Evolutionary conservation across 2,797 vertebrate species (phyloP).

Genomic region (Myotis myotis): DNA sequence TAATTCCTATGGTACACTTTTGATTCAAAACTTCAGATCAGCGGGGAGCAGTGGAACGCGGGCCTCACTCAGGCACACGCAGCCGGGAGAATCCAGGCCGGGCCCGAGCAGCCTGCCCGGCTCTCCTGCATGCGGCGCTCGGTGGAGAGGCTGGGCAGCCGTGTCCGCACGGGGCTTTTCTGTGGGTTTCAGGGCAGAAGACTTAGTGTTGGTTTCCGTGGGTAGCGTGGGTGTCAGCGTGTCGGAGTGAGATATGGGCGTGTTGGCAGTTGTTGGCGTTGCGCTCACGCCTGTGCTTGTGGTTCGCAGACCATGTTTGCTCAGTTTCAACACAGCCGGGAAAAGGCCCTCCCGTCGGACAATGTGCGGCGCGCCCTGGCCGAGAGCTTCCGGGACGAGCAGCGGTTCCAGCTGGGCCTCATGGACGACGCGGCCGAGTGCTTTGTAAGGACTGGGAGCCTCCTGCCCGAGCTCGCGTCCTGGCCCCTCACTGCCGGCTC

Average conservation of each 20-base stretch:
- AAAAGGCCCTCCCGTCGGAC: slow-evolving; percentile 96
- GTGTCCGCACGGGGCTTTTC: not conserved
- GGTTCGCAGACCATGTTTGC: slow-evolving; percentile 93
- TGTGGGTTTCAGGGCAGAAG: not conserved
- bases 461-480: too few relatives aligned
- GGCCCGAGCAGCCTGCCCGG: not conserved
- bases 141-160: not conserved
- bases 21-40: not conserved
- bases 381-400: slow-evolving; percentile 98
- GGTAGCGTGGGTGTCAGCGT: not conserved
- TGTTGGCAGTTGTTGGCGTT: not conserved
- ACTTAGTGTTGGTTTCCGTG: not conserved
- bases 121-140: not conserved
- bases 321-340: slow-evolving; percentile 97
- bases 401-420: slow-evolving; percentile 97
- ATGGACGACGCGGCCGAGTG: slow-evolving; percentile 99
- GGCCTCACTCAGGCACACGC: not conserved
- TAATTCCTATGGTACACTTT: not conserved
- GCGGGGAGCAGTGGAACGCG: not conserved
- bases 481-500: not conserved
- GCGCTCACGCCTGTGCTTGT: not conserved
- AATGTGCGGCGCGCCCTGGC: slow-evolving; percentile 97
- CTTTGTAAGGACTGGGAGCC: slow-evolving; percentile 89
- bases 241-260: not conserved
- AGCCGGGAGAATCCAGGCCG: not conserved